phyloP scores from a whole-genome alignment of 2,888 invertebrate species.

The Parnassius orleans region DNA sequence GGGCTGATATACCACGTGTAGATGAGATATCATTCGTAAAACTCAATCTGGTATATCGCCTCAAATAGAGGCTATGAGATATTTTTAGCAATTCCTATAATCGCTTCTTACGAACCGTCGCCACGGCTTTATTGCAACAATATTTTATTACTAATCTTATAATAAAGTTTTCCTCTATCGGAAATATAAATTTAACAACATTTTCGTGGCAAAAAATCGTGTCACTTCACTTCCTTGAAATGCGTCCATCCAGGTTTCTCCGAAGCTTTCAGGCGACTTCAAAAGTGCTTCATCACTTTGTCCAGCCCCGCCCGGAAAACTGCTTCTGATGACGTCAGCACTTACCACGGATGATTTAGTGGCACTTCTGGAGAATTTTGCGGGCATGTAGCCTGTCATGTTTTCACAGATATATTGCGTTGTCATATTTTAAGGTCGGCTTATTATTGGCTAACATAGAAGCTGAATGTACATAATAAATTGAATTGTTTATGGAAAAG shows the following conservation, averaged over 20 bases:
- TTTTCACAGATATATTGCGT: constrained; percentile 16
- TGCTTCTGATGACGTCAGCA: constrained; percentile 6
- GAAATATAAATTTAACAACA: neutral
- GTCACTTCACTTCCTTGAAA: constrained; percentile 5
- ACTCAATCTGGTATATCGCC: too few species aligned
- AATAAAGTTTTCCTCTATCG: too few species aligned
- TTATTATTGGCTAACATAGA: neutral
- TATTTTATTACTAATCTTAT: too few species aligned
- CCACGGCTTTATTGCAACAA: too few species aligned
- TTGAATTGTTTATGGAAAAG: too few species aligned
- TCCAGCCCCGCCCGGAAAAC: constrained; percentile 14
- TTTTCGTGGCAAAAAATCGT: neutral
- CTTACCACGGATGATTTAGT: constrained; percentile 19
- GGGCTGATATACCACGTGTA: too few species aligned
- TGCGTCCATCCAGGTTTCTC: constrained; percentile 11
- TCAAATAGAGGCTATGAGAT: too few species aligned
- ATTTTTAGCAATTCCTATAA: too few species aligned
- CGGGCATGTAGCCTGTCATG: constrained; percentile 15
- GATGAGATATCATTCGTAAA: too few species aligned
- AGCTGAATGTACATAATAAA: too few species aligned
- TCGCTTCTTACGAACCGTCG: too few species aligned
- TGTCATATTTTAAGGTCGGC: constrained; percentile 10
- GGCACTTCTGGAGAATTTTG: constrained; percentile 1
- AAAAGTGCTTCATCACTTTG: constrained; percentile 15
- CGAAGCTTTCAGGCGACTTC: constrained; percentile 15